phyloP scores from a whole-genome alignment of 2,888 invertebrate species.

The Romanomermis culicivorax region DNA sequence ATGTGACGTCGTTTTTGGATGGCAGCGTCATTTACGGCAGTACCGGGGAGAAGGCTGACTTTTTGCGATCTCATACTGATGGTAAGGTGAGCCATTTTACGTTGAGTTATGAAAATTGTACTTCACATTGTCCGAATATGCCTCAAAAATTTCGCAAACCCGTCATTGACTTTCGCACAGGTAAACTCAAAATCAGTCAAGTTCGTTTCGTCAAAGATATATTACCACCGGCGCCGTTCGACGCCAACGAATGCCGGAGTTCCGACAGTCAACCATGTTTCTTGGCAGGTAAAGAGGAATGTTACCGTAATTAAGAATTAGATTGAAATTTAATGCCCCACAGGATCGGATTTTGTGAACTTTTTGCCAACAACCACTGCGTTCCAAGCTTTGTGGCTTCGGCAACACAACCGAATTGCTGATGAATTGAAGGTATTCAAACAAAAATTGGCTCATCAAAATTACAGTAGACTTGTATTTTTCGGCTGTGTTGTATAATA shows the following conservation, averaged over 20 bases:
- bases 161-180: conserved; percentile 15
- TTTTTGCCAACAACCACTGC: conserved; percentile 21
- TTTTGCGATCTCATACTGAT: conserved; percentile 49
- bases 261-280: conserved; percentile 11
- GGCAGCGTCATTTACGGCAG: conserved; percentile 67
- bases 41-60: conserved; percentile 53
- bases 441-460: not conserved
- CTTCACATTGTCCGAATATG: not conserved
- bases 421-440: conserved; percentile 10
- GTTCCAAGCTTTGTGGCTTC: conserved; percentile 24
- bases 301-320: not conserved
- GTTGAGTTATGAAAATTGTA: not conserved
- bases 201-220: conserved; percentile 9
- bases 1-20: conserved; percentile 61
- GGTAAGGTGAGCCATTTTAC: conserved; percentile 34
- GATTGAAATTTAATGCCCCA: no score
- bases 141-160: no score
- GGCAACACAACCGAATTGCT: conserved; percentile 25
- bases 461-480: not conserved
- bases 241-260: conserved; percentile 2
- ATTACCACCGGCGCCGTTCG: conserved; percentile 3
- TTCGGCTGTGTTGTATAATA: not conserved
- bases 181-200: conserved; percentile 13
- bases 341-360: conserved; percentile 15
- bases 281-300: conserved; percentile 3